Percentiles rank a stretch among this genome's conserved stretches.
Conservation (phyloP, 2,888 invertebrate genomes). For the Tridacna gigas region DNA sequence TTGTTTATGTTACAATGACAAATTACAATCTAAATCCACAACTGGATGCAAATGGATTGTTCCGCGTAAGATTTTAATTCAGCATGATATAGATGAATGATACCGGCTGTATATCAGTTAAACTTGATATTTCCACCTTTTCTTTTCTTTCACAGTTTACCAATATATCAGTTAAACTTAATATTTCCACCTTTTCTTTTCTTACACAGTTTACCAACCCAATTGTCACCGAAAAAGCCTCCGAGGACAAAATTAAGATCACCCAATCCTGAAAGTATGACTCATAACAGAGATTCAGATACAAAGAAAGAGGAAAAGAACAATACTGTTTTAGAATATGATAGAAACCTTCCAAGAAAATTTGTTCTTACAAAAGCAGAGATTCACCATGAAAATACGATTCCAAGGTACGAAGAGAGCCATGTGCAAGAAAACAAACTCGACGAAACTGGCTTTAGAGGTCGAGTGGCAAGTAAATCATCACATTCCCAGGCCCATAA, state of each 20-base stretch:
- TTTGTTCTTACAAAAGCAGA: constrained; percentile 1
- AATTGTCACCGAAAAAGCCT: constrained; percentile 28
- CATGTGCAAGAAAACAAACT: background rate
- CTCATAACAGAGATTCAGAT: background rate
- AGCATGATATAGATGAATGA: no score
- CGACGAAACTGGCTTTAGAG: no score
- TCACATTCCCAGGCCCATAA: no score
- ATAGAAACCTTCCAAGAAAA: background rate
- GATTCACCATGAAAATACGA: background rate
- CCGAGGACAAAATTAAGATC: constrained; percentile 6
- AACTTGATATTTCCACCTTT: no score
- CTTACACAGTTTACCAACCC: constrained; percentile 11
- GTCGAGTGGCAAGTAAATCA: no score
- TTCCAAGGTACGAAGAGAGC: background rate
- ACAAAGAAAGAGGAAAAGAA: background rate
- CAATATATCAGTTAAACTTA: background rate
- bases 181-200: no score
- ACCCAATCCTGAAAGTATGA: background rate
- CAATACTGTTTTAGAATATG: background rate
- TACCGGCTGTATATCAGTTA: background rate
- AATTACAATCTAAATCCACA: no score
- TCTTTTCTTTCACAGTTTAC: constrained; percentile 5
- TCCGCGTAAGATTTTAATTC: no score
- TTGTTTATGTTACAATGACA: no score
- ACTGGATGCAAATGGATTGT: no score